Conservation (phyloP, 2,888 invertebrate species). For the Mylabris sibirica region DNA sequence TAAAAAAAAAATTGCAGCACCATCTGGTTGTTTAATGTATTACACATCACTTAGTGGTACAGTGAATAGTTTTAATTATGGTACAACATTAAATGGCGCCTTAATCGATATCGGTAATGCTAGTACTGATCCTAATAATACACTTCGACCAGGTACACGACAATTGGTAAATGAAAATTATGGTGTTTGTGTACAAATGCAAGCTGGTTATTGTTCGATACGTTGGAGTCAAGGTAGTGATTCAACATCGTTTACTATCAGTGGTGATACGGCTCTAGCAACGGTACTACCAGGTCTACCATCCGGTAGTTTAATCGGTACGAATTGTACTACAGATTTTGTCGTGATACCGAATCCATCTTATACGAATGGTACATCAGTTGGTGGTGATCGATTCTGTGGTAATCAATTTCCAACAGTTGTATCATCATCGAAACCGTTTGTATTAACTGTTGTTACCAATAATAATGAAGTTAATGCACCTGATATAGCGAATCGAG, state of each 20-base stretch:
- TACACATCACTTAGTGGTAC: constrained; percentile 70
- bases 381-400: constrained; percentile 75
- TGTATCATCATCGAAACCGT: constrained; percentile 73
- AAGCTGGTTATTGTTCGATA: constrained; percentile 76
- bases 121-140: constrained; percentile 25
- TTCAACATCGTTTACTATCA: constrained; percentile 73
- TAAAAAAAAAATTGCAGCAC: constrained; percentile 64
- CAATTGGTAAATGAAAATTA: constrained; percentile 77
- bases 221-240: constrained; percentile 68
- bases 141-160: constrained; percentile 66
- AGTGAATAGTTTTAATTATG: constrained; percentile 80
- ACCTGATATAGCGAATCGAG: constrained; percentile 74
- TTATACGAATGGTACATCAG: constrained; percentile 54
- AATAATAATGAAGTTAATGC: constrained; percentile 66
- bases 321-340: constrained; percentile 74
- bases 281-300: constrained; percentile 69
- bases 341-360: constrained; percentile 77
- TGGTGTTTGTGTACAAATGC: constrained; percentile 79
- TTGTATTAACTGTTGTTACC: constrained; percentile 77
- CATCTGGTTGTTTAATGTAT: constrained; percentile 81
- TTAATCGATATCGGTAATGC: constrained; percentile 27
- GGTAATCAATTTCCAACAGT: constrained; percentile 74
- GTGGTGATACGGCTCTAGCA: constrained; percentile 71
- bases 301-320: constrained; percentile 66
- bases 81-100: constrained; percentile 60